Base-by-base conservation (phyloP, 2,113 vertebrate genomes). In the Cryptoleucopteryx plumbea region DNA sequence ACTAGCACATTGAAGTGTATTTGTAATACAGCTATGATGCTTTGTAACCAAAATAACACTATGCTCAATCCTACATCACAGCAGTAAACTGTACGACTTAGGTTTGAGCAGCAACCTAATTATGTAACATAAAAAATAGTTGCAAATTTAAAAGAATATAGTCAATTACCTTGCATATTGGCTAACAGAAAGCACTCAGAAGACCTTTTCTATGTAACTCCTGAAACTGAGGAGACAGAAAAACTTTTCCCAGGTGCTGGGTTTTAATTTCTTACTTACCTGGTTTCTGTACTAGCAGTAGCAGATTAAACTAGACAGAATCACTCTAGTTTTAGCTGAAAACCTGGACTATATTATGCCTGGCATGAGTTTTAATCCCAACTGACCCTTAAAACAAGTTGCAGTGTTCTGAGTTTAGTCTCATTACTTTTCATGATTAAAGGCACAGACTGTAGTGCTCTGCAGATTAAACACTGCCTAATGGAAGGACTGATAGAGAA, bases 361-460 rank as follows among this genome's bases (percentile, higher is more conserved):
- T 58, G 31, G 16, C 13, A 66, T 0, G 0, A 66, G 9, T 47
- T 85, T 91, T 25, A 88, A 66, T 22, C 22, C 29, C 61, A 88
- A 6, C 3, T 13, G 20, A 52, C n/a, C 23, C 43, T 63, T 34
- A 27, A 32, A 80, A 53, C 16, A 42, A 34, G 6, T 16, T 78
- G 20, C 8, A 45, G 1, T 4, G 3, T 61, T 75, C 19, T 0
- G 1, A 47, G 25, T 48, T 83, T 6, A 36, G 26, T 55, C 10
- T 59, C 14, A 3, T n/a, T 61, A 8, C 12, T 61, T 75, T 68
- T 56, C 23, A 27, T 21, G 8, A 47, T 70, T 74, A 34, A n/a
- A 40, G 38, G 43, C 13, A 52, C 4, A 8, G 7, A 50, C 9
- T 1, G 1, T 4, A 48, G 25, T 0, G 5, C 13, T 42, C 40